These are phyloP conservation scores for Strix aluco DNA, from an alignment of 2,113 vertebrate genomes.

Conservation along the genomic window DNA sequence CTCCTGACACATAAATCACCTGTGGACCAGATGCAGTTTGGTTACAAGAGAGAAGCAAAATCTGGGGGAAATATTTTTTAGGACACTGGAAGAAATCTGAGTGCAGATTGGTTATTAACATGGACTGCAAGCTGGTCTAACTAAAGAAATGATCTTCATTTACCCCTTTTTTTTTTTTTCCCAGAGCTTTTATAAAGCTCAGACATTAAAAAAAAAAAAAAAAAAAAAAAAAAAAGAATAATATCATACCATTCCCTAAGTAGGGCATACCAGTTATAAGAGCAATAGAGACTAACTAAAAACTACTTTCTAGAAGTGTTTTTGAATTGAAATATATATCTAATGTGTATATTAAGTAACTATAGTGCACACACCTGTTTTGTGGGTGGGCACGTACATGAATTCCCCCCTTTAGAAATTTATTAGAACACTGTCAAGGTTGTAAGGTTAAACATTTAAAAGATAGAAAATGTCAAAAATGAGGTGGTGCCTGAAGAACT, in stretches of 20 bases:
- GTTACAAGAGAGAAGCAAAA: background rate
- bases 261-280: background rate
- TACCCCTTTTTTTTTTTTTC: background rate
- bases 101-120: background rate
- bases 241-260: background rate
- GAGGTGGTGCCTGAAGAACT: background rate
- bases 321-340: background rate
- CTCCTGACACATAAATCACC: background rate
- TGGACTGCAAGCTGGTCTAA: background rate
- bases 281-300: background rate
- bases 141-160: background rate
- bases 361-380: background rate
- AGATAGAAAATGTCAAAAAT: background rate
- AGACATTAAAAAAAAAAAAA: background rate
- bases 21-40: background rate
- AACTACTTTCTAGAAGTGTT: background rate
- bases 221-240: background rate
- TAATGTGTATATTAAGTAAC: background rate
- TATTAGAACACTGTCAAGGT: background rate
- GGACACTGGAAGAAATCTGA: background rate
- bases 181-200: background rate
- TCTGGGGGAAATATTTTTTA: background rate
- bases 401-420: background rate
- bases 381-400: background rate
- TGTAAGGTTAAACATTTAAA: background rate